A percentile compares a stretch with the other conserved stretches of the same genome.
Conservation (phyloP, 2,797 vertebrate genomes). For the Carapus acus region DNA sequence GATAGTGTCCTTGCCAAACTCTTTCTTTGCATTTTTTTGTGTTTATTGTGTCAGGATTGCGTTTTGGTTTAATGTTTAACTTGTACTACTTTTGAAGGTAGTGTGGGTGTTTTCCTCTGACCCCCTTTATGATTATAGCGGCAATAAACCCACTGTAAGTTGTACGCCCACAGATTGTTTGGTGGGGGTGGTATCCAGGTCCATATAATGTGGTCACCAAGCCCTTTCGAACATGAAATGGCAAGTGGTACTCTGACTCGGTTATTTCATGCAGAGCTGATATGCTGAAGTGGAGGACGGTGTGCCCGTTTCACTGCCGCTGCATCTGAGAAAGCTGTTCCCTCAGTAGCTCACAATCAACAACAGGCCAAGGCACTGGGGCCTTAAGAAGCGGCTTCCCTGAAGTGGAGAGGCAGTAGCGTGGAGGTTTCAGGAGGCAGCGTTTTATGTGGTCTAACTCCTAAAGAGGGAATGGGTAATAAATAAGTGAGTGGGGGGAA, state of each 20-base stretch:
- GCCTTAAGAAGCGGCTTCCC: slow-evolving; percentile 37
- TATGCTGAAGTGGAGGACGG: slow-evolving; percentile 13
- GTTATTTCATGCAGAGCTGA: slow-evolving; percentile 10
- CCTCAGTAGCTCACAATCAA: slow-evolving; percentile 46
- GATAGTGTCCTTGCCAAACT: slow-evolving; percentile 1
- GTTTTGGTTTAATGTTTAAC: neutral
- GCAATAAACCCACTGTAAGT: slow-evolving; percentile 3
- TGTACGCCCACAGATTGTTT: neutral
- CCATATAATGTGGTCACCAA: slow-evolving; percentile 8
- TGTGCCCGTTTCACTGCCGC: slow-evolving; percentile 22
- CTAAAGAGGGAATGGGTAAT: slow-evolving; percentile 41
- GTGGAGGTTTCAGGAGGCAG: slow-evolving; percentile 55
- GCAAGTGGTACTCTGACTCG: slow-evolving; percentile 8
- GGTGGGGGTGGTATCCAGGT: slow-evolving; percentile 7
- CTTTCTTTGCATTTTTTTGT: slow-evolving; percentile 4
- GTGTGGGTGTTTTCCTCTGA: neutral
- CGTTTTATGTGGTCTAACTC: slow-evolving; percentile 57
- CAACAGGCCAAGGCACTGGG: slow-evolving; percentile 50
- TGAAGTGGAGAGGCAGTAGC: slow-evolving; percentile 38
- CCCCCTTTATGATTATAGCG: neutral
- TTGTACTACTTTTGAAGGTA: no score
- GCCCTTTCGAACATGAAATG: slow-evolving; percentile 3
- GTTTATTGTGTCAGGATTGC: neutral
- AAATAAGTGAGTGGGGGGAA: slow-evolving; percentile 51
- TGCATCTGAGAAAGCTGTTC: slow-evolving; percentile 61